Evolutionary conservation across 64 coral and sea anemone species (phyloP).

Genomic region (Pocillopora damicornis): DNA sequence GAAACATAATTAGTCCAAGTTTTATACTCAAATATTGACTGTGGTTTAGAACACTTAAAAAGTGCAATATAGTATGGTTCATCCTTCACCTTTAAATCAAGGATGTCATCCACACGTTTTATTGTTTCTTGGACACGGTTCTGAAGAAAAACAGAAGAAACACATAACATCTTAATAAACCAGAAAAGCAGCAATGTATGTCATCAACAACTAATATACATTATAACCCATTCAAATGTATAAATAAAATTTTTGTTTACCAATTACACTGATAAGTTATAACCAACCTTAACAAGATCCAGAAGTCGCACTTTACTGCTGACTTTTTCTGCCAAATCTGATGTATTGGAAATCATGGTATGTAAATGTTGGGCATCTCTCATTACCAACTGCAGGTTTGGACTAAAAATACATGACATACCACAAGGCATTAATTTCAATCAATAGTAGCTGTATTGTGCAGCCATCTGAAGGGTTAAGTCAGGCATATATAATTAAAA

Average conservation of each 20-base stretch:
- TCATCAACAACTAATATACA: no score
- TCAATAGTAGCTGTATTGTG: no score
- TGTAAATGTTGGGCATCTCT: slow-evolving; percentile 92
- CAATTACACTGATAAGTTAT: not conserved
- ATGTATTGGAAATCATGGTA: slow-evolving; percentile 84
- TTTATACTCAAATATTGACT: not conserved
- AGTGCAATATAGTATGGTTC: not conserved
- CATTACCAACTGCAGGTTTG: slow-evolving; percentile 89
- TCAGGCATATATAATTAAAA: no score
- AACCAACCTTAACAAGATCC: slow-evolving; percentile 92
- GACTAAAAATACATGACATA: slow-evolving; percentile 43
- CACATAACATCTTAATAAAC: not conserved
- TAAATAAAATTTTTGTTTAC: no score
- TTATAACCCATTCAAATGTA: no score
- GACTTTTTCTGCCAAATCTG: slow-evolving; percentile 93
- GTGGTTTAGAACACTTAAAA: no score
- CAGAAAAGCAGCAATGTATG: no score
- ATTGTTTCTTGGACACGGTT: slow-evolving; percentile 94
- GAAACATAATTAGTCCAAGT: not conserved
- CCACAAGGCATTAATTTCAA: not conserved
- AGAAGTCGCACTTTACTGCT: slow-evolving; percentile 94
- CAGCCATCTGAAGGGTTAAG: no score
- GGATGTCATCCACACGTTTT: slow-evolving; percentile 92
- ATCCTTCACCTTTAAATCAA: slow-evolving; percentile 83
- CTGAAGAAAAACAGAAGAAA: slow-evolving; percentile 37